Percentiles rank a stretch among this genome's conserved stretches.
Conservation (phyloP, 1,140 invertebrate genomes). For the Pomphorhynchus laevis region DNA sequence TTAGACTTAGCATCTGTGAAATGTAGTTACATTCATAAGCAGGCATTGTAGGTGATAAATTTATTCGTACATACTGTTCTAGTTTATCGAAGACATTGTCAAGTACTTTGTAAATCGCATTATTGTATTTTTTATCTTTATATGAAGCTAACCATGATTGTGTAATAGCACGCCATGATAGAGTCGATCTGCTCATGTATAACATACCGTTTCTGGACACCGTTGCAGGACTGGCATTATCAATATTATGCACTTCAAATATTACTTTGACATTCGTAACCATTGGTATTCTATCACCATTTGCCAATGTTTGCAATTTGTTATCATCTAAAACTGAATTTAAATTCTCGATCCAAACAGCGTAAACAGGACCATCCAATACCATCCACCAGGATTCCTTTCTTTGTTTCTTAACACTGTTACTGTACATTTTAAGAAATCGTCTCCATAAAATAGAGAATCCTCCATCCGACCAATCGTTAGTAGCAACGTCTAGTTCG, state of each 20-base stretch:
- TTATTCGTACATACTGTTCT: not conserved
- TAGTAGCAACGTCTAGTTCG: conserved; percentile 59
- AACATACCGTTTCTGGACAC: conserved; percentile 82
- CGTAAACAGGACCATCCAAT: conserved; percentile 20
- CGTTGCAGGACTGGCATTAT: conserved; percentile 71
- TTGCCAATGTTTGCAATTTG: conserved; percentile 45
- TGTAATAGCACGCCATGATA: conserved; percentile 49
- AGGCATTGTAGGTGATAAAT: not conserved
- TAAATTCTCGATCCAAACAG: conserved; percentile 22
- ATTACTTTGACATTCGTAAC: conserved; percentile 61
- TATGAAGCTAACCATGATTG: conserved; percentile 40
- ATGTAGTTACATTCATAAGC: not conserved
- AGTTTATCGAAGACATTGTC: not conserved
- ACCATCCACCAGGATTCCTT: conserved; percentile 25
- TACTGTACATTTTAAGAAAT: conserved; percentile 49
- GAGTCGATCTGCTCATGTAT: conserved; percentile 70
- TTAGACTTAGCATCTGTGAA: not conserved
- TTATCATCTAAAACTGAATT: conserved; percentile 23
- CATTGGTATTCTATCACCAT: conserved; percentile 64
- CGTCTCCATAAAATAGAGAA: conserved; percentile 77
- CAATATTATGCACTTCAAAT: conserved; percentile 75
- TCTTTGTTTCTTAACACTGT: no score
- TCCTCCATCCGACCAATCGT: conserved; percentile 88
- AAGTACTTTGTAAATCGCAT: not conserved
- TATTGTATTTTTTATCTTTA: no score